Conservation (phyloP, 2,888 invertebrate genomes). For the Pachydiplax longipennis region DNA sequence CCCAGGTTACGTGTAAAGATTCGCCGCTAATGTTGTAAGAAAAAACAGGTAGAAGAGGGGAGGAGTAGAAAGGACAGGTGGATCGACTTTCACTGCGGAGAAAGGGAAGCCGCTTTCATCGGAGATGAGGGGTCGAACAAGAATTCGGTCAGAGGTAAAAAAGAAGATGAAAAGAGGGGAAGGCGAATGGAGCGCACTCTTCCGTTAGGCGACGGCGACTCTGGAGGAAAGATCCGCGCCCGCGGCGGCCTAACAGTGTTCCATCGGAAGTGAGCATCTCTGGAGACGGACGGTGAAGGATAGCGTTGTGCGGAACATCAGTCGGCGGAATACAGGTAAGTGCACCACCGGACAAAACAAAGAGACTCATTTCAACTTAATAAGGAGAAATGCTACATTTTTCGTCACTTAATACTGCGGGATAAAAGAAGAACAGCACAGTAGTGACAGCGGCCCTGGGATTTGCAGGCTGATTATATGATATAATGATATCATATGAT, state of each 20-base stretch:
- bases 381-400: too few species aligned
- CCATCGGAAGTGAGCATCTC: background rate
- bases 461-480: too few species aligned
- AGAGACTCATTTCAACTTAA: too few species aligned
- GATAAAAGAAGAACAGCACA: too few species aligned
- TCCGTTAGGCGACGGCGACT: background rate
- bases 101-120: background rate
- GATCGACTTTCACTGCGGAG: background rate
- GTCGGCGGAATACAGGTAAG: too few species aligned
- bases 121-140: background rate
- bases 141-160: background rate
- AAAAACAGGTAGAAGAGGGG: background rate
- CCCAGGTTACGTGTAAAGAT: background rate
- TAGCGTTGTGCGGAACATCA: too few species aligned
- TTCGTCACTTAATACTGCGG: too few species aligned
- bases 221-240: background rate
- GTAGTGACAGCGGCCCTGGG: too few species aligned
- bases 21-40: background rate
- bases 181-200: conserved; percentile 48
- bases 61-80: background rate
- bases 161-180: conserved; percentile 50
- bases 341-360: too few species aligned
- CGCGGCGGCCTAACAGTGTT: background rate
- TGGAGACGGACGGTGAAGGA: background rate
- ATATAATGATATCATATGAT: too few species aligned